phyloP scores from a whole-genome alignment of 2,888 invertebrate species.

The Nomada ferruginata region DNA sequence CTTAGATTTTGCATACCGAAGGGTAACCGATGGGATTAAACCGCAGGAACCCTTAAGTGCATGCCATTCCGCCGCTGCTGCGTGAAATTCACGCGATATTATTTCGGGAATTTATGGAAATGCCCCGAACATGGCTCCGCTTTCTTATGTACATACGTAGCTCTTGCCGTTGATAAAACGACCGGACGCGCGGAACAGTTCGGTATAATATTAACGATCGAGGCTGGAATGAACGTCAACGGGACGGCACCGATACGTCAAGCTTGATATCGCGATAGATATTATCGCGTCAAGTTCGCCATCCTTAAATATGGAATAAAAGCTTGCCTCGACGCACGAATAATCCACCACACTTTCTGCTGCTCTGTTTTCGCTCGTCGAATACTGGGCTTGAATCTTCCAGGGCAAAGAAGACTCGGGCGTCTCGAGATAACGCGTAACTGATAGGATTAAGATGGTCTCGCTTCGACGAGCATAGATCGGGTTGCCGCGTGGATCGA shows the following conservation, averaged over 20 bases:
- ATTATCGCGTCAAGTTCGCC: too few relatives aligned
- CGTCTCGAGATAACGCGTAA: conserved; percentile 70
- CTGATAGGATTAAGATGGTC: conserved; percentile 78
- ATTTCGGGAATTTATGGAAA: conserved; percentile 54
- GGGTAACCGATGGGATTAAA: conserved; percentile 79
- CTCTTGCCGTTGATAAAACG: conserved; percentile 28
- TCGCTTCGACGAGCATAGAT: conserved; percentile 68
- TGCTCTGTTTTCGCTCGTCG: neutral
- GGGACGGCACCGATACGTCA: too few relatives aligned
- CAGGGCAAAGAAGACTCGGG: conserved; percentile 22
- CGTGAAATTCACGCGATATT: conserved; percentile 54
- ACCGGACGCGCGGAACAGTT: neutral
- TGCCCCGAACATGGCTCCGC: conserved; percentile 4
- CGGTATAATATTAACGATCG: neutral
- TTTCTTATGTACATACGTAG: neutral
- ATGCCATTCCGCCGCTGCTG: conserved; percentile 38
- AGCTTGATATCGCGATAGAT: too few relatives aligned
- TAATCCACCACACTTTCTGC: neutral
- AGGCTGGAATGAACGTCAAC: neutral
- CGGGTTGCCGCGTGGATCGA: conserved; percentile 63
- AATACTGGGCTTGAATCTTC: neutral
- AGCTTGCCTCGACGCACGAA: neutral
- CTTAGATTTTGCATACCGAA: conserved; percentile 65
- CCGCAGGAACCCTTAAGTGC: conserved; percentile 53
- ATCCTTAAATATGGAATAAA: neutral